Conservation (phyloP, 2,113 vertebrate species). For the Anas platyrhynchos region DNA sequence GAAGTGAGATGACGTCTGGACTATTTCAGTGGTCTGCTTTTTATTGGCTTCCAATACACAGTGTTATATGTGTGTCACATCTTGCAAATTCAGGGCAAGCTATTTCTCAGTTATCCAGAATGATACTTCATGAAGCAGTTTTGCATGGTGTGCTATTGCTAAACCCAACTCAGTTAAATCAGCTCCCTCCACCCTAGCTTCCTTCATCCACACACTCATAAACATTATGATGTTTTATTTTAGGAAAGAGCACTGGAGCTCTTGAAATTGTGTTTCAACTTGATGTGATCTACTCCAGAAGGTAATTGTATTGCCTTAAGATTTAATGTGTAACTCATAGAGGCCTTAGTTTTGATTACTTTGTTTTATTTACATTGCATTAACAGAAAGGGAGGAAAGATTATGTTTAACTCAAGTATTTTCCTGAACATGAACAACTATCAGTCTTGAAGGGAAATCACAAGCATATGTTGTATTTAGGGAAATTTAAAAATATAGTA, state of each 20-base stretch:
- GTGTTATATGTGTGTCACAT: neutral
- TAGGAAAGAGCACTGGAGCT: neutral
- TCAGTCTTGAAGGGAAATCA: conserved; percentile 13
- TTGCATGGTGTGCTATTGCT: neutral
- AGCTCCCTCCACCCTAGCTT: neutral
- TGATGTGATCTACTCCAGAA: neutral
- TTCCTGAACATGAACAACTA: conserved; percentile 1
- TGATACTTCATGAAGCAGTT: neutral
- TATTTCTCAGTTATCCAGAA: neutral
- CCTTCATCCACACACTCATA: neutral
- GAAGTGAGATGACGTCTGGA: neutral
- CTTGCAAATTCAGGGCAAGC: neutral
- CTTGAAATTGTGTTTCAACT: conserved; percentile 21
- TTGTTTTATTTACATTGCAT: conserved; percentile 25
- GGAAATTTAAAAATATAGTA: conserved; percentile 10
- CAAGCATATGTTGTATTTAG: neutral
- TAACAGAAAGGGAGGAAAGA: neutral
- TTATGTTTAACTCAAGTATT: neutral
- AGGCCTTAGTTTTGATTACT: conserved; percentile 7
- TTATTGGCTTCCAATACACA: neutral
- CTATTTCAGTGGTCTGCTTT: neutral
- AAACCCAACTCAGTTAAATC: neutral
- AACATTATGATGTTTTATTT: neutral
- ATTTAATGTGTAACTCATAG: neutral
- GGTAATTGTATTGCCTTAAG: conserved; percentile 3